phyloP scores from a whole-genome alignment of 2,113 vertebrate genomes.

The Tor tambroides region DNA sequence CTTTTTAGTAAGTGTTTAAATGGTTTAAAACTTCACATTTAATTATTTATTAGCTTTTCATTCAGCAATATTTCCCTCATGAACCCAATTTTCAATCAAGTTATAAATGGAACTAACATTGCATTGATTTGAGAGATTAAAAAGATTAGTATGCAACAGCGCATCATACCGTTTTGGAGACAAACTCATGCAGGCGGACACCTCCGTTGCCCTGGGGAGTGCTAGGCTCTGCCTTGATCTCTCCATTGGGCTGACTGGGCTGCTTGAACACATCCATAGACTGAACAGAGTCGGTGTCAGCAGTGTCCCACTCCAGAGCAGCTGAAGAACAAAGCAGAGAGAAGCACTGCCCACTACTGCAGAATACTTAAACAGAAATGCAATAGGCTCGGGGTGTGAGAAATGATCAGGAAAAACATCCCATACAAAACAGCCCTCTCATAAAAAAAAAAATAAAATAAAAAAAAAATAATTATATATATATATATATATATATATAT shows the following conservation, averaged over 20 bases:
- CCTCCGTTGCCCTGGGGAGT: slow-evolving; percentile 83
- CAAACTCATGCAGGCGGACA: slow-evolving; percentile 89
- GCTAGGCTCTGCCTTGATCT: slow-evolving; percentile 65
- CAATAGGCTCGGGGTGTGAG: slow-evolving; percentile 15
- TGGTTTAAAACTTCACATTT: not conserved
- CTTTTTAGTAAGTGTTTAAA: too few relatives aligned
- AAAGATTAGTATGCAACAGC: not conserved
- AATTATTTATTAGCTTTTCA: not conserved
- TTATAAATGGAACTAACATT: not conserved
- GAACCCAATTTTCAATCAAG: not conserved
- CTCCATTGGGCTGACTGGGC: slow-evolving; percentile 68
- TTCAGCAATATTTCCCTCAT: not conserved
- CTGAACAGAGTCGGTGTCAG: slow-evolving; percentile 83
- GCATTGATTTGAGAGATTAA: not conserved
- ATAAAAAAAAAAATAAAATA: not conserved
- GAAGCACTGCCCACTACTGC: not conserved
- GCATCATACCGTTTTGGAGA: slow-evolving; percentile 88
- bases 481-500: too few relatives aligned
- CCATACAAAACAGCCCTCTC: not conserved
- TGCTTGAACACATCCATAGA: slow-evolving; percentile 74
- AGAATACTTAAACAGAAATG: slow-evolving; percentile 28
- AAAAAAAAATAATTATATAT: not conserved
- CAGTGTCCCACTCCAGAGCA: slow-evolving; percentile 84
- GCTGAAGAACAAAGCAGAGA: slow-evolving; percentile 70
- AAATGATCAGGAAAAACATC: not conserved